Percentiles rank a stretch among this genome's conserved stretches.
phyloP scores from a whole-genome alignment of 2,113 vertebrate genomes.

The Megalops atlanticus region DNA sequence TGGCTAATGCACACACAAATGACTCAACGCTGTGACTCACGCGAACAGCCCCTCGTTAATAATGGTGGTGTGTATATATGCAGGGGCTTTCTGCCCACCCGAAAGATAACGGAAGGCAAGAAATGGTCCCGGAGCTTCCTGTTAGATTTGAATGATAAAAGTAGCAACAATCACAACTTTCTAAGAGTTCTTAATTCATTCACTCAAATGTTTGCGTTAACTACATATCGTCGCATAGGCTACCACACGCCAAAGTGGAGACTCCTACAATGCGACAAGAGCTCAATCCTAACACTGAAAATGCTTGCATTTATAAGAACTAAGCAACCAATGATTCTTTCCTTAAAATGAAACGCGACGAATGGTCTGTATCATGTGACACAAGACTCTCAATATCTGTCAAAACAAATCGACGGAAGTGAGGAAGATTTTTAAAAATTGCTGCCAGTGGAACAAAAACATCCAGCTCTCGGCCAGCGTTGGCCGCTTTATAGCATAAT shows the following conservation, averaged over 20 bases:
- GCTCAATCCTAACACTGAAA: not conserved
- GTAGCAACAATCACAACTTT: not conserved
- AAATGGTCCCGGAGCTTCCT: not conserved
- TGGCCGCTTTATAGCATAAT: not conserved
- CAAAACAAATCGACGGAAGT: constrained; percentile 11
- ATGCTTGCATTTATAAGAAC: not conserved
- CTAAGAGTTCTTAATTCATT: not conserved
- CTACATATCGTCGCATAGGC: not conserved
- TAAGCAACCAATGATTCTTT: not conserved
- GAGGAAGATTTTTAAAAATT: not conserved
- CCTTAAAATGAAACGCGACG: not conserved
- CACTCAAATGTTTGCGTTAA: not conserved
- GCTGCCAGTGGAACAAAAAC: not conserved
- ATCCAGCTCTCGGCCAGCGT: not conserved
- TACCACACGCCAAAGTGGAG: not conserved
- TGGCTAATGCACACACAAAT: not conserved
- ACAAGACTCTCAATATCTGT: not conserved
- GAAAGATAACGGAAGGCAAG: not conserved
- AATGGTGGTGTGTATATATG: too few relatives aligned
- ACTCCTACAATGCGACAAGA: not conserved
- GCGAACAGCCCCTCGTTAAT: not conserved
- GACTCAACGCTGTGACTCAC: not conserved
- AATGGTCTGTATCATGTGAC: not conserved
- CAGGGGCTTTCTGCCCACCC: not conserved
- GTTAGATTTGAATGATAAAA: not conserved